Base-by-base conservation (phyloP, 2,113 vertebrate genomes). In the Fulica atra region DNA sequence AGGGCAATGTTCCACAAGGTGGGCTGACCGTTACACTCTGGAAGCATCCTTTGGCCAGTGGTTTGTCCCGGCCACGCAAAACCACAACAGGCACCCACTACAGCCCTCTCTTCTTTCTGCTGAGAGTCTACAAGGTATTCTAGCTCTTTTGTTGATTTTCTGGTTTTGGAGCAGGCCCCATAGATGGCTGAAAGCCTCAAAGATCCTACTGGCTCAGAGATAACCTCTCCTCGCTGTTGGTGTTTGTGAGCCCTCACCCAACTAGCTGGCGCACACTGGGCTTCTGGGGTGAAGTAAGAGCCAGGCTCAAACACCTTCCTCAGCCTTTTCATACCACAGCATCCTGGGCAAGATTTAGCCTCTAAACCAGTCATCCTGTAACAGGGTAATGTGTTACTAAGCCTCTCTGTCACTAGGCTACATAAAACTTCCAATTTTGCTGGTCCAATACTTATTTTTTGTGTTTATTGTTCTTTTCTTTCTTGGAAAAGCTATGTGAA, bases 321-420 rank as follows among this genome's bases (percentile, higher is more conserved):
- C 56, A 35, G 56, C 17, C 33, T 84, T 78, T 48, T 56, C 14
- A 2, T 16, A 68, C 33, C 69, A 48, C 42, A 56, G 73, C 57
- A 74, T 8, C 88, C 44, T 26, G 57, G 88, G 83, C 77, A 92
- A 65, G 80, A 42, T 54, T 92, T 70, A 96, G 93, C 87, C 92
- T 97, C 68, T 85, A 65, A 83, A 88, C 28, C 84, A 51, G 15
- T 61, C 68, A 86, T 74, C 25, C 92, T 65, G 6, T 4, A 63
- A 83, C 4, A 66, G n/a, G 10, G 44, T 35, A 54, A 84, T 3
- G 35, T 66, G 31, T 85, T 79, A 86, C 71, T 88, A 23, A 92
- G 50, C 54, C 77, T 46, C 31, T 38, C 73, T 74, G 23, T 74
- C 88, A n/a, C 16, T 29, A 48, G 57, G 63, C 54, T 93, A n/a